Evolutionary conservation across 2,113 vertebrate species (phyloP).

Genomic region (Fulmarus glacialis): DNA sequence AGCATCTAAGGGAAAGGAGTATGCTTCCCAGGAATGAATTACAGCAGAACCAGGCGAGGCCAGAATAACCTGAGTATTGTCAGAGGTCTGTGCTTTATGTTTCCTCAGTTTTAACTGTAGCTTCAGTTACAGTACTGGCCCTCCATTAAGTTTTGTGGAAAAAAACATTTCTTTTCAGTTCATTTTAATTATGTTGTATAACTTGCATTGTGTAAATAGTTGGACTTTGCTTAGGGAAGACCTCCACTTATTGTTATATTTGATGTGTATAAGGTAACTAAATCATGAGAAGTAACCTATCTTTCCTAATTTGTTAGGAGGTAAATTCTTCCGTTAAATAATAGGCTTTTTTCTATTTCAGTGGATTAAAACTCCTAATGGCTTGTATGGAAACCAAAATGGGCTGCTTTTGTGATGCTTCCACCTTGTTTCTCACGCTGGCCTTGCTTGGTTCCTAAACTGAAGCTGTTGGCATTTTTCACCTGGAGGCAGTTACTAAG

Average conservation of each 20-base stretch:
- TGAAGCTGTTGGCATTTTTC: neutral
- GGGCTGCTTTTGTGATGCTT: neutral
- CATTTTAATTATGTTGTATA: neutral
- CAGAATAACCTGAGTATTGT: neutral
- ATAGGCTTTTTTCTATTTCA: neutral
- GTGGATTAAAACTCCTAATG: neutral
- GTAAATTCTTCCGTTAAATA: neutral
- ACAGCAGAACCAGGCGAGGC: neutral
- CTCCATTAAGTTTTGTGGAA: neutral
- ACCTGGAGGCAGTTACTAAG: neutral
- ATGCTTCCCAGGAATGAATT: neutral
- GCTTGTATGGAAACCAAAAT: neutral
- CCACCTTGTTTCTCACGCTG: neutral
- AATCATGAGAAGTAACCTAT: neutral
- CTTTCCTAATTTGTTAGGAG: neutral
- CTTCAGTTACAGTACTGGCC: neutral
- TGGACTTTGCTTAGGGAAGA: neutral
- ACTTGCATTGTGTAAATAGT: neutral
- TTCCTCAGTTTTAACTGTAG: neutral
- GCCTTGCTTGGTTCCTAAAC: neutral
- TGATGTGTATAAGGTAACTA: neutral
- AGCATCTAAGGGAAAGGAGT: neutral
- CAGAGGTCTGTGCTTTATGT: neutral
- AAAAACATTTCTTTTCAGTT: neutral
- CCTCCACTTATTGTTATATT: neutral